Evolutionary conservation across 2,113 vertebrate genomes (phyloP), one percentile per base, ranked within the genome.

Genomic region (Cathartes aura): DNA sequence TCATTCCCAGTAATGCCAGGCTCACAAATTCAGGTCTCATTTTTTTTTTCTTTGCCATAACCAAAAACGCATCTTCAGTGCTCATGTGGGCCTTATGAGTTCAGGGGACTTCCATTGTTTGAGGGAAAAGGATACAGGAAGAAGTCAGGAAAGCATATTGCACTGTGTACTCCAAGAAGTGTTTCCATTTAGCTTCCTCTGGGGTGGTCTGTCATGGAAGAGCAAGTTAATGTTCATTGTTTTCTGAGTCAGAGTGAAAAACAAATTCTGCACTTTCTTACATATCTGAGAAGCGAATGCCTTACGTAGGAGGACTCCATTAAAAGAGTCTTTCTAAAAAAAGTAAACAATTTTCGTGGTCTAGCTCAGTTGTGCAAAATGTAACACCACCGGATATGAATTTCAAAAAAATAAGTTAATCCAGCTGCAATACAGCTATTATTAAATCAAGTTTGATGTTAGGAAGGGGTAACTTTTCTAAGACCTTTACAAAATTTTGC

Each of bases 231-330:
- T n/a, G 21, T 11, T 55, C 11, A 27, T 26, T 21, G 10, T 60
- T 92, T 86, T 58, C 14, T 50, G 29, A 86, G 15, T 27, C 23
- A 60, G 27, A 82, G 26, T 21, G 15, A 59, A 89, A 80, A 85
- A 45, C 26, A 55, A 62, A 30, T 47, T 32, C n/a, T 50, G 13
- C 23, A 30, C 7, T 59, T 71, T 59, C 12, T 7, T 12, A 38
- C 1, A 2, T 32, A 10, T 21, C 42, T 32, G 13, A 48, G 52
- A 80, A 80, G 36, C 0, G 0, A 40, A 50, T 16, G 8, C 3
- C 16, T 63, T 76, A 34, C 1, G 0, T 12, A 78, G 43, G 16
- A 52, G 10, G 50, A 12, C 12, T 82, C 16, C 1, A 1, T 64
- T 50, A 45, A 63, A 84, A 66, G 4, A 43, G 7, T 29, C 34